Base-by-base conservation (phyloP, 2,888 invertebrate species). In the Andrena fulva region DNA sequence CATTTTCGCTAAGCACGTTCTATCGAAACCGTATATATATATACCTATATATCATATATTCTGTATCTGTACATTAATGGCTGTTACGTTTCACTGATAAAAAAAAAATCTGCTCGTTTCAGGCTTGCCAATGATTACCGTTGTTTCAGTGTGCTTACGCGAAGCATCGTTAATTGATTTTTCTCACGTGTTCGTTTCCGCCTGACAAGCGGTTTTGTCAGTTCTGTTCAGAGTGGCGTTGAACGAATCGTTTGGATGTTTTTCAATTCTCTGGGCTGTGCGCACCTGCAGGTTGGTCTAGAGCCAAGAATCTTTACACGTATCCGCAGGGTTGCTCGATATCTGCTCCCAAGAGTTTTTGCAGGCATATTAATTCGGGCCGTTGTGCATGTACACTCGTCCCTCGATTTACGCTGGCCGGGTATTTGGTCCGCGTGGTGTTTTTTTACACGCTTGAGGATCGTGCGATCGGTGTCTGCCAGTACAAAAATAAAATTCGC, bases 141-240 rank as follows among this genome's bases (percentile, higher is more conserved):
- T 78, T 71, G 84, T 87, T 87, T 89, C 84, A 83, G 78, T 88
- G 88, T 88, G 89, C 89, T 88, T 84, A 80, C 80, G 79, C 82
- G 73, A 84, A 85, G 48, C 69, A 76, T 79, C 69, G 80, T 80
- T 77, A 8, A 54, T 70, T 73, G 66, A 73, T 66, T 69, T 80
- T 71, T 62, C 31, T 60, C 42, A 56, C 42, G 29, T 66, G 56
- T 16, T 31, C 33, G 1, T 60, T 60, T 72, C 35, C 48, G 7
- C 42, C 70, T 52, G 62, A 16, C 20, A 33, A 52, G 10, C 33
- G 62, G 42, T 64, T 69, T 42, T 42, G 10, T 59, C 59, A 27
- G 27, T 76, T 71, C 71, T 29, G 31, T 66, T 42, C 16, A 42
- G 50, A 50, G 56, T 56, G 62, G 35, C 48, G 50, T 76, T 69